These are phyloP conservation scores for Lichenostomus cassidix DNA, from an alignment of 2,113 vertebrate species.

Conservation along the genomic window DNA sequence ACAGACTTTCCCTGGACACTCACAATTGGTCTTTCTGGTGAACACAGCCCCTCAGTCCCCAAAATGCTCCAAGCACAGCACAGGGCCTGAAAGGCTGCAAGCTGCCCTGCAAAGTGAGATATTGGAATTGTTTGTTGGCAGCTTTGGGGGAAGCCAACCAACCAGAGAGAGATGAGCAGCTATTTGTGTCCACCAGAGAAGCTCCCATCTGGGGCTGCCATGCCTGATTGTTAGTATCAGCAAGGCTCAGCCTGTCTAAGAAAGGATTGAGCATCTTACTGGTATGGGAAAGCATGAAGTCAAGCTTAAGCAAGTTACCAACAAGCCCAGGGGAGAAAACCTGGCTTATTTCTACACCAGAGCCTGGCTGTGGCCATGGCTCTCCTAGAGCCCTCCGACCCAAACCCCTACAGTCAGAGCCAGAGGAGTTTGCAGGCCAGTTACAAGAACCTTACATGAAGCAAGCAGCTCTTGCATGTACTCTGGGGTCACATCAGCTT, in stretches of 20 bases:
- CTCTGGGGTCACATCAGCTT: background rate
- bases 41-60: too few species aligned
- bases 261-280: background rate
- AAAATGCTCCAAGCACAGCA: rapidly evolving
- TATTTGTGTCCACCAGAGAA: background rate
- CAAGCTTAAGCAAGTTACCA: background rate
- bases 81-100: background rate
- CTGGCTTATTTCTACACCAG: background rate
- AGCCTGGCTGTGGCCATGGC: background rate
- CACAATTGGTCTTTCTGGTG: rapidly evolving
- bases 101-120: rapidly evolving
- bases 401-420: background rate
- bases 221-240: background rate
- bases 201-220: background rate
- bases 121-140: background rate
- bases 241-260: background rate
- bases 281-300: background rate
- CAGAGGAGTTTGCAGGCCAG: background rate
- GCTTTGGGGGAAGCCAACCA: background rate
- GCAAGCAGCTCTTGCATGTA: background rate
- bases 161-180: background rate
- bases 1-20: background rate
- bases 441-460: background rate
- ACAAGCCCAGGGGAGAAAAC: background rate
- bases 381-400: background rate